Percentiles rank a stretch among this genome's conserved stretches.
phyloP scores from a whole-genome alignment of 2,113 vertebrate species.

The Myiozetetes cayanensis region DNA sequence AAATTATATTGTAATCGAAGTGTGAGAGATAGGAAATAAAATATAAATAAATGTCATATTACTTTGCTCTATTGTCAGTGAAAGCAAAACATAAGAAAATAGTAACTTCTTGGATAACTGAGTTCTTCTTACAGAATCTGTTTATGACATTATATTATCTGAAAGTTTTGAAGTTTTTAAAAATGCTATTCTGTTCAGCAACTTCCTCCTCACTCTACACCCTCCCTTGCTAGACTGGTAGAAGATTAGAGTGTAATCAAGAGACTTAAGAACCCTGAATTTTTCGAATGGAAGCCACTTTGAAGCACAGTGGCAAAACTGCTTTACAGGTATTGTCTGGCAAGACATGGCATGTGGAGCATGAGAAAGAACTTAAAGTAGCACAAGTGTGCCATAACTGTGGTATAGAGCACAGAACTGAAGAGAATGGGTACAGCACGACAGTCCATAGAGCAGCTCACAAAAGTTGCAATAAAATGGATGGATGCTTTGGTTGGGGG shows the following conservation, averaged over 20 bases:
- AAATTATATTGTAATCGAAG: not conserved
- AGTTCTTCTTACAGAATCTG: not conserved
- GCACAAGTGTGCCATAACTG: fast-evolving
- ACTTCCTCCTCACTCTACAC: not conserved
- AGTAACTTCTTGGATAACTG: not conserved
- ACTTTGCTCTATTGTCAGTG: not conserved
- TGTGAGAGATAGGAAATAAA: not conserved
- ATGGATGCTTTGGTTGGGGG: no score
- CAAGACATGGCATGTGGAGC: not conserved
- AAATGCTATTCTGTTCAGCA: not conserved
- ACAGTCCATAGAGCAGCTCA: no score
- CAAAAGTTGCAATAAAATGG: no score
- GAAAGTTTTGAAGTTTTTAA: not conserved
- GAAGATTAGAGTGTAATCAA: not conserved
- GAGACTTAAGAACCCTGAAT: not conserved
- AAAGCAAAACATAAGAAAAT: not conserved
- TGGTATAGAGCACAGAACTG: no score
- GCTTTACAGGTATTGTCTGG: not conserved
- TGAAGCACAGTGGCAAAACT: not conserved
- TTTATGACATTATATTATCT: not conserved
- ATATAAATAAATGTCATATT: not conserved
- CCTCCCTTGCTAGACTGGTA: not conserved
- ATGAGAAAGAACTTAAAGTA: not conserved
- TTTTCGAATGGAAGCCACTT: not conserved
- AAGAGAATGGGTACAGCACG: no score